A percentile compares a stretch with the other conserved stretches of the same genome.
Conservation (phyloP, 2,113 vertebrate species). For the Epinephelus cyanopodus region DNA sequence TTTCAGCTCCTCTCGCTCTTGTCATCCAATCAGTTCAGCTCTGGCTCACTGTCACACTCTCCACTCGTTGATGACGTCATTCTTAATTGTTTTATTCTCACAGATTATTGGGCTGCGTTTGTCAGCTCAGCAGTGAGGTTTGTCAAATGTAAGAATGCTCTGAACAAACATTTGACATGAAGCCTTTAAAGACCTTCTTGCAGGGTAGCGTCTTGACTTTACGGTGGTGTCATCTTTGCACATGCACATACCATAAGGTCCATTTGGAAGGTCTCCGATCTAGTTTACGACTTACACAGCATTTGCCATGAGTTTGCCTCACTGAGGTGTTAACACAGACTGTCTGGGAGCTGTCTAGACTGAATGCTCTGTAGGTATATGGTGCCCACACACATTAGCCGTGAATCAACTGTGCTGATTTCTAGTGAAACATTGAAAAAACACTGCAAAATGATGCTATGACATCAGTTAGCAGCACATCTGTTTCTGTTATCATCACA, state of each 20-base stretch:
- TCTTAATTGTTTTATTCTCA: neutral
- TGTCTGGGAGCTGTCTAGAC: conserved; percentile 50
- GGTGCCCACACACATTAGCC: neutral
- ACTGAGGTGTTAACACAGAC: conserved; percentile 42
- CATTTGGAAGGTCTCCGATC: conserved; percentile 21
- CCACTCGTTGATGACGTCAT: conserved; percentile 21
- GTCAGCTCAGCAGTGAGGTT: neutral
- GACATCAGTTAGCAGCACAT: neutral
- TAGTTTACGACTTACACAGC: conserved; percentile 21
- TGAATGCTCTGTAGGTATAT: conserved; percentile 8
- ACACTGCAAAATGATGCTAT: neutral
- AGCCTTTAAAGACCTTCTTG: no score
- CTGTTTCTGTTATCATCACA: neutral
- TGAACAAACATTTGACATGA: neutral
- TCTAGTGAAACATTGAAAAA: neutral
- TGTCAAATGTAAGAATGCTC: conserved; percentile 6
- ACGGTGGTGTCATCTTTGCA: neutral
- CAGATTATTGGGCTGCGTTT: conserved; percentile 12
- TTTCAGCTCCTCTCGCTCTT: conserved; percentile 36
- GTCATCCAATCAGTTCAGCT: conserved; percentile 29
- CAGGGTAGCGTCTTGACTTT: conserved; percentile 3
- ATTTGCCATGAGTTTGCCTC: conserved; percentile 24
- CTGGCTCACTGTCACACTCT: conserved; percentile 45
- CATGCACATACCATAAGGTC: conserved; percentile 18
- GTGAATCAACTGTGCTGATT: neutral